Evolutionary conservation across 2,888 invertebrate species (phyloP).

Genomic region (Cotesia congregata): DNA sequence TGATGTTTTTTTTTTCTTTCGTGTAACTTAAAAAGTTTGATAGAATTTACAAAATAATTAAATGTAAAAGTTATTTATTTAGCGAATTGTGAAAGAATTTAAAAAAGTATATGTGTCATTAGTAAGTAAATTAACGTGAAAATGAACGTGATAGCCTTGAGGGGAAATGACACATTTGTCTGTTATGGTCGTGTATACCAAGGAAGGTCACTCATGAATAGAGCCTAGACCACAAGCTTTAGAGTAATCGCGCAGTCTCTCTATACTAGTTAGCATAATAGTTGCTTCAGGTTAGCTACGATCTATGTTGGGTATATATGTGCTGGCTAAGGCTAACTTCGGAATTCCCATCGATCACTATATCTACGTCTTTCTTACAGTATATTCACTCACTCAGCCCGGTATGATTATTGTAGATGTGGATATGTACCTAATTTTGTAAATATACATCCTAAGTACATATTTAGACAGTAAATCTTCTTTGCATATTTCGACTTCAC

Average conservation of each 20-base stretch:
- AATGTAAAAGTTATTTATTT: background rate
- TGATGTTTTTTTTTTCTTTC: no score
- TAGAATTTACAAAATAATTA: no score
- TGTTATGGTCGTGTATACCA: conserved; percentile 18
- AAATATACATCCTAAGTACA: no score
- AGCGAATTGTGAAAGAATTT: background rate
- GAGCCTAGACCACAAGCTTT: conserved; percentile 32
- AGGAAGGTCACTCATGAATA: conserved; percentile 38
- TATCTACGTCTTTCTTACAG: conserved; percentile 7
- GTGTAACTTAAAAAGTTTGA: no score
- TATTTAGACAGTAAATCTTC: no score
- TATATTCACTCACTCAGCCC: background rate
- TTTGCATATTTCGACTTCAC: no score
- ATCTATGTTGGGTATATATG: conserved; percentile 31
- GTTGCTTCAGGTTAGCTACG: conserved; percentile 29
- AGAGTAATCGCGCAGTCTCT: conserved; percentile 32
- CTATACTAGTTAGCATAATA: conserved; percentile 37
- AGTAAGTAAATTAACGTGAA: conserved; percentile 6
- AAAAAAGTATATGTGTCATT: background rate
- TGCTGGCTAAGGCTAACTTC: conserved; percentile 20
- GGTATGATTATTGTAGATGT: no score
- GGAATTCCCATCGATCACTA: conserved; percentile 39
- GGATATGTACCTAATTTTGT: no score
- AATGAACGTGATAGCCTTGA: conserved; percentile 26
- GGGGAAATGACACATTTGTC: conserved; percentile 28